Conservation (phyloP, 2,797 vertebrate species). For the Sebastes trivittatus region DNA sequence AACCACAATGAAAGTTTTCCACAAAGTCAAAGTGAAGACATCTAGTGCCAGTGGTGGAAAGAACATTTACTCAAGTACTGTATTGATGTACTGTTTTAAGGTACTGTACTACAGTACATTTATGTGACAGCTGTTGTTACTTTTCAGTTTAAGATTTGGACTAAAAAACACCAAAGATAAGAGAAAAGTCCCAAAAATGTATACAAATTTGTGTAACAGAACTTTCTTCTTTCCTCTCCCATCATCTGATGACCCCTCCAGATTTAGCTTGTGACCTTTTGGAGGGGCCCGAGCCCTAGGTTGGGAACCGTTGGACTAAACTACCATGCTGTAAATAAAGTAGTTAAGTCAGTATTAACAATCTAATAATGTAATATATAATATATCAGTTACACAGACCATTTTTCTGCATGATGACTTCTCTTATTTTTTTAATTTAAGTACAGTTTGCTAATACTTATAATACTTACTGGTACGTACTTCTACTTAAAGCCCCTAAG, state of each 20-base stretch:
- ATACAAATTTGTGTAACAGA: neutral
- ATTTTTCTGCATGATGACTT: neutral
- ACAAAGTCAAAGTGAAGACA: slow-evolving; percentile 41
- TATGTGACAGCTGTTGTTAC: neutral
- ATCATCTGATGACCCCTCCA: neutral
- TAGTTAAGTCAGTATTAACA: neutral
- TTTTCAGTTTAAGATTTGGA: neutral
- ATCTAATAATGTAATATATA: neutral
- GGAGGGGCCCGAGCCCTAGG: too few relatives aligned
- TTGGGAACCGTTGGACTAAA: neutral
- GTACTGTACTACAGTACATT: neutral
- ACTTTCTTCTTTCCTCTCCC: neutral
- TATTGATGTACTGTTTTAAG: neutral
- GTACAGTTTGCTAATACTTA: neutral
- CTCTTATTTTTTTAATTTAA: neutral
- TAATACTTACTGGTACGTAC: neutral
- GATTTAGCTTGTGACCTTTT: neutral
- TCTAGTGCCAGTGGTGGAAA: slow-evolving; percentile 1
- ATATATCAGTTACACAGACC: neutral
- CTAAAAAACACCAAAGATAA: neutral
- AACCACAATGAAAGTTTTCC: slow-evolving; percentile 36
- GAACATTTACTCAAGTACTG: neutral
- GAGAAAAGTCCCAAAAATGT: neutral
- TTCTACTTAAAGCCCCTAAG: neutral
- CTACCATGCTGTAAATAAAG: neutral